Percentiles rank a stretch among this genome's conserved stretches.
phyloP scores from a whole-genome alignment of 1,140 invertebrate species.

The Ceratina calcarata region DNA sequence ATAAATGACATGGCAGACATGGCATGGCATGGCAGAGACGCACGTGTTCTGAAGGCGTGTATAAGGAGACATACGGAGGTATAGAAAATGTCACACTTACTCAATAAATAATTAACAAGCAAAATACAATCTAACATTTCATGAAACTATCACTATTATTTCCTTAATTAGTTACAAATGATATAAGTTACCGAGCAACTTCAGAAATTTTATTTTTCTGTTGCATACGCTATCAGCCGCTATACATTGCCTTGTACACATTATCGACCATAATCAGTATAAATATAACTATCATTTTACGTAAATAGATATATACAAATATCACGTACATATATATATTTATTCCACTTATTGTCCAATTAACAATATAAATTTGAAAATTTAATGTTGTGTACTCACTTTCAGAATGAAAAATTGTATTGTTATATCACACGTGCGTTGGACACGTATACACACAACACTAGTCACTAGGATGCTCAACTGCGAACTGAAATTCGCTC shows the following conservation, averaged over 20 bases:
- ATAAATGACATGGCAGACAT: neutral
- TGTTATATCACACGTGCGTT: constrained; percentile 38
- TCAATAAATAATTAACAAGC: neutral
- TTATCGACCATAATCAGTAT: neutral
- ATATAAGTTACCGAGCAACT: neutral
- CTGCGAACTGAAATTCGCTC: too few relatives aligned
- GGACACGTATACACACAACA: constrained; percentile 21
- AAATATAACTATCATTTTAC: constrained; percentile 8
- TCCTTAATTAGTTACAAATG: neutral
- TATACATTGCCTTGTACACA: too few relatives aligned
- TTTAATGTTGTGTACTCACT: constrained; percentile 25
- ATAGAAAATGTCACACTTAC: constrained; percentile 25
- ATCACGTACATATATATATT: constrained; percentile 10
- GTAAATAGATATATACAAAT: constrained; percentile 21
- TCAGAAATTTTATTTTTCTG: neutral
- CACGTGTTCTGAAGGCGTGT: constrained; percentile 27
- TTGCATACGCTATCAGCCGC: neutral
- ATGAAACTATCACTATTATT: neutral
- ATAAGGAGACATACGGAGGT: constrained; percentile 6
- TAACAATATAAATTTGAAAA: neutral
- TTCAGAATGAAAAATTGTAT: neutral
- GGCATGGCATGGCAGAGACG: neutral
- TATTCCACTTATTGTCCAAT: neutral
- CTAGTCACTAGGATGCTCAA: constrained; percentile 3
- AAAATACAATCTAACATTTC: neutral